Base-by-base conservation (phyloP, 1,140 invertebrate species). In the Drosophila cardini region DNA sequence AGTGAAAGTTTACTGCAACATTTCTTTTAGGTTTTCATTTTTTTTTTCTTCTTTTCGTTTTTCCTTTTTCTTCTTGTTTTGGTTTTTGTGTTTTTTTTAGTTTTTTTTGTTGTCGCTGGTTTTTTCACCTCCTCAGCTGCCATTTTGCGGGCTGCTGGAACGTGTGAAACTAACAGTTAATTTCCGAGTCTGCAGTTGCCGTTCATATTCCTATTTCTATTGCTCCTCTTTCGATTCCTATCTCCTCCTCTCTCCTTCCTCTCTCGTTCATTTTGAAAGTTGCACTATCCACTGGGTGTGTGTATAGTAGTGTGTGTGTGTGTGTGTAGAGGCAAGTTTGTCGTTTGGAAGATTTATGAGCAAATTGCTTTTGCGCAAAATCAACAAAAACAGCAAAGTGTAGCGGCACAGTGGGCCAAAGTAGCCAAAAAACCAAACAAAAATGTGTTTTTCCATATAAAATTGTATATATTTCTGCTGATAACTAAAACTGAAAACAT, bases 321-420 rank as follows among this genome's bases (percentile, higher is more conserved):
- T 70, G 67, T 76, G 82, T 56, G 64, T 56, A 61, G 50, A 50
- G 76, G 76, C 53, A 68, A 89, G 84, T 89, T 89, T 87, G 83
- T 87, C 83, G 83, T 80, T 87, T 68, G 69, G 38, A 83, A 87
- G 83, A 87, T 87, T 87, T 87, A 87, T 87, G 84, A 58, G 48
- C 69, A 89, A 87, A 87, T 87, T 89, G 83, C 83, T 89, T 89
- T 87, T 83, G 83, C 83, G 73, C 84, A 87, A 83, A 83, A 89
- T 89, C 80, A 76, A 87, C 80, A 76, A 87, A 87, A 79, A 83
- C 65, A 70, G 46, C 63, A 40, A 42, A 50, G n/a, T 13, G 21
- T 43, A 40, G 50, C 2, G 7, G 10, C 32, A 63, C 78, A 76
- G 74, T 82, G 81, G 70, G 21, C n/a, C n/a, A n/a, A n/a, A n/a